Base-by-base conservation (phyloP, 2,888 invertebrate species). In the Eudemis profundana region DNA sequence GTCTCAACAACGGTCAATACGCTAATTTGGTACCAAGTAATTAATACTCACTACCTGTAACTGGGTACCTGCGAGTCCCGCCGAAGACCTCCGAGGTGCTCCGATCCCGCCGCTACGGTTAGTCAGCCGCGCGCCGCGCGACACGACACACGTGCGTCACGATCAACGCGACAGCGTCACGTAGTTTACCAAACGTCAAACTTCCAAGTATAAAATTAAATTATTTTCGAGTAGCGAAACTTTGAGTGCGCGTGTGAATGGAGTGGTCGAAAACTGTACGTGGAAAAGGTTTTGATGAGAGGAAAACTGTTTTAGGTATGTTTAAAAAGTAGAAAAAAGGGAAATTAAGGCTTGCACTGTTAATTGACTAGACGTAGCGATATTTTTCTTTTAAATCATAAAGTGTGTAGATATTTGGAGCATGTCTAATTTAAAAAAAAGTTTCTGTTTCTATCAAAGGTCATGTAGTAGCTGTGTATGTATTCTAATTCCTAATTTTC, bases 21-120 rank as follows among this genome's bases (percentile, higher is more conserved):
- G 84, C 83, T 89, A 87, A 88, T 90, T 88, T 84, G 81, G 79
- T 80, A 83, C 76, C 75, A 77, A 81, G 86, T 89, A 89, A 90
- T 89, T 88, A 89, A 87, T 87, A 85, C 83, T 79, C 68, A 67
- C 70, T 68, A 70, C 66, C 69, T 71, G 56, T 47, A 59, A 60
- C 53, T 64, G 68, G 71, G 79, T 75, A 86, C 86, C 86, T 85
- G 85, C 68, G 75, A 78, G 75, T 79, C 78, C 77, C 75, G 77
- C 74, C 75, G 82, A 76, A 75, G 79, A 74, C 74, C 76, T 76
- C 74, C 79, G 79, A 78, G 75, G 78, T 72, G 68, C 70, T 63
- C 76, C 79, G 78, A 76, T 68, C 73, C 15, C 7, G 23, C 36
- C n/a, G 49, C 71, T 71, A 63, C 69, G 70, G 61, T 72, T 85